phyloP scores from a whole-genome alignment of 2,888 invertebrate species.

The Dimorphilus gyrociliatus region DNA sequence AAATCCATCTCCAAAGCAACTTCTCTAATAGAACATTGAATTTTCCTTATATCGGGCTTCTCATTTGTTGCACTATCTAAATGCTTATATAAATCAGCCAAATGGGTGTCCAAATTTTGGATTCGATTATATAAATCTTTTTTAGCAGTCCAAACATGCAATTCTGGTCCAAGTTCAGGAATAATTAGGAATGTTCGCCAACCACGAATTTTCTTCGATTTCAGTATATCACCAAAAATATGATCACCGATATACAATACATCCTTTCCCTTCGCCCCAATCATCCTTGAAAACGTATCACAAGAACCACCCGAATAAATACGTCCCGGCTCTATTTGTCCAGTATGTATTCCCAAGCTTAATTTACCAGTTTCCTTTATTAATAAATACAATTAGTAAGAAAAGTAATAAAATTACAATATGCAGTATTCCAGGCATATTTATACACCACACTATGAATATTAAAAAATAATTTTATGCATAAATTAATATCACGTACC shows the following conservation, averaged over 20 bases:
- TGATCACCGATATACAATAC: slow-evolving; percentile 96
- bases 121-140: slow-evolving; percentile 78
- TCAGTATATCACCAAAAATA: slow-evolving; percentile 94
- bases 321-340: slow-evolving; percentile 55
- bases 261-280: slow-evolving; percentile 91
- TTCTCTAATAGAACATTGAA: background rate
- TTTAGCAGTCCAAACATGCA: slow-evolving; percentile 95
- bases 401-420: too few relatives aligned
- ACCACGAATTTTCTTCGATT: slow-evolving; percentile 48
- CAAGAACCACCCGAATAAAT: slow-evolving; percentile 77
- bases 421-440: too few relatives aligned
- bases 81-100: slow-evolving; percentile 92
- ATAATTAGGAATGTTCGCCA: slow-evolving; percentile 98
- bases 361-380: slow-evolving; percentile 64
- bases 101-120: slow-evolving; percentile 62
- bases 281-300: slow-evolving; percentile 84
- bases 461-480: too few relatives aligned
- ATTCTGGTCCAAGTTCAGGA: slow-evolving; percentile 82
- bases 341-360: slow-evolving; percentile 77
- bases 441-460: too few relatives aligned
- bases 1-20: background rate
- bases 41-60: slow-evolving; percentile 55
- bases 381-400: background rate
- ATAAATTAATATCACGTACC: too few relatives aligned
- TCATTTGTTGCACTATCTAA: slow-evolving; percentile 85